These are phyloP conservation scores for Bombus soroeensis DNA, from an alignment of 1,140 invertebrate genomes.

Conservation along the genomic window DNA sequence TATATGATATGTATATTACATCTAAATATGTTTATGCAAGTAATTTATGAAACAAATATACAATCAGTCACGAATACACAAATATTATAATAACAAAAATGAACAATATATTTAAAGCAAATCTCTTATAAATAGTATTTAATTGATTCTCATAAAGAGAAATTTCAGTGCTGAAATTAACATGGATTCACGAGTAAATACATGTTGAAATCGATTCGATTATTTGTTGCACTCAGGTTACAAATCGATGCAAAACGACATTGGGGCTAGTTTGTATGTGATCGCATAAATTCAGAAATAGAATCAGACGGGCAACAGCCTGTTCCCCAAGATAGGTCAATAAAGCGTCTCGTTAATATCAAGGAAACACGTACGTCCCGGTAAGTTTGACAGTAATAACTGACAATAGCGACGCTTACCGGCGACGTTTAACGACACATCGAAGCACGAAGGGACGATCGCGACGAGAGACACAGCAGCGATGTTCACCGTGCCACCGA, in stretches of 20 bases:
- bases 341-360: conserved; percentile 59
- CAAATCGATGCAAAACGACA: conserved; percentile 14
- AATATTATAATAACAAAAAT: too few relatives aligned
- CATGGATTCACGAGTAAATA: too few relatives aligned
- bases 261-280: not conserved
- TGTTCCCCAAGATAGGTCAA: conserved; percentile 36
- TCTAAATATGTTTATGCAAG: too few relatives aligned
- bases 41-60: too few relatives aligned
- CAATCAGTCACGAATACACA: too few relatives aligned
- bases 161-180: too few relatives aligned
- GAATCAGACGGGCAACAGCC: not conserved
- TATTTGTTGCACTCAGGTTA: not conserved
- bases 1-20: too few relatives aligned
- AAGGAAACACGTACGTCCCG: conserved; percentile 47
- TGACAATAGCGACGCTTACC: conserved; percentile 52
- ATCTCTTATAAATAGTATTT: too few relatives aligned
- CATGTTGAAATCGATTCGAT: not conserved
- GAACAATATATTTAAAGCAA: too few relatives aligned
- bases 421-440: conserved; percentile 63
- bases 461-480: not conserved
- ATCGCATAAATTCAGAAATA: conserved; percentile 26
- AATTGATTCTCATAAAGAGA: too few relatives aligned
- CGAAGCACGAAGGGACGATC: conserved; percentile 21
- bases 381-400: conserved; percentile 60
- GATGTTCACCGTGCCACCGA: conserved; percentile 44